phyloP scores from a whole-genome alignment of 2,113 vertebrate genomes.

The Catharus bicknelli region DNA sequence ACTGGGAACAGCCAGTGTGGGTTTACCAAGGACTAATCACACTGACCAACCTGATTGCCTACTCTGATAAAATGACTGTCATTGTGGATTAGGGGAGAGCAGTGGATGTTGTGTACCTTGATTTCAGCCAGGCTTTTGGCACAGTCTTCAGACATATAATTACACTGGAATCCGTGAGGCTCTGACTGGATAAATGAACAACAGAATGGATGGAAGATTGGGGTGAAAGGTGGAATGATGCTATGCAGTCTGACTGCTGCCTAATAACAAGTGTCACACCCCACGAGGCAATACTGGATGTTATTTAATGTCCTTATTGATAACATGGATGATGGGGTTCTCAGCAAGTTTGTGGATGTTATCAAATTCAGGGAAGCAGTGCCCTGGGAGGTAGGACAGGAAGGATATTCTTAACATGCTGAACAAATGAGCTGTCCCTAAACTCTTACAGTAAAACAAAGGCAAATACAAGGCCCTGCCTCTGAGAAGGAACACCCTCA shows the following conservation, averaged over 20 bases:
- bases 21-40: not conserved
- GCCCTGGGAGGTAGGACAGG: not conserved
- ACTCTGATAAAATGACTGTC: not conserved
- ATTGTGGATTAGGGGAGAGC: not conserved
- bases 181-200: not conserved
- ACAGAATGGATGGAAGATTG: not conserved
- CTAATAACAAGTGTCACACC: not conserved
- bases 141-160: not conserved
- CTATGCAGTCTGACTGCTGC: not conserved
- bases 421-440: not conserved
- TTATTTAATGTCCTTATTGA: not conserved
- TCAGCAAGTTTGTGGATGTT: not conserved
- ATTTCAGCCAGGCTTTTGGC: not conserved
- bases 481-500: not conserved
- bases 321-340: not conserved
- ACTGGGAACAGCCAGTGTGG: not conserved
- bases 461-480: not conserved
- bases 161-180: not conserved
- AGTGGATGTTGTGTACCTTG: not conserved
- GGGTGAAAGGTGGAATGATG: not conserved
- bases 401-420: not conserved
- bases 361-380: not conserved
- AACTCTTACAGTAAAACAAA: not conserved
- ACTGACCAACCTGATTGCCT: not conserved
- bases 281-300: not conserved